Evolutionary conservation across 2,888 invertebrate species (phyloP).

Genomic region (Bombylius major): DNA sequence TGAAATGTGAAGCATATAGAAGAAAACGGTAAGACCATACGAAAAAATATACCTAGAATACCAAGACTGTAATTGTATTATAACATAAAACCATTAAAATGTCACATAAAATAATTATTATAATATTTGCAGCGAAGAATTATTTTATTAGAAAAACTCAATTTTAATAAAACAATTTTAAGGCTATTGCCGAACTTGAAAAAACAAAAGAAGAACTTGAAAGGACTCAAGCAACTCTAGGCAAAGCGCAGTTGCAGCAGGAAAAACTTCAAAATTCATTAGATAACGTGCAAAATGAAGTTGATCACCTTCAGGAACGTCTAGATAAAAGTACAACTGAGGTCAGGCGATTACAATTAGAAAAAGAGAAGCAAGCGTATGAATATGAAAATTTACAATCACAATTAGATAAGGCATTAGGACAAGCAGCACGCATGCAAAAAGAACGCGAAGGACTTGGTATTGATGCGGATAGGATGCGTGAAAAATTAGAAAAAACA

Average conservation of each 20-base stretch:
- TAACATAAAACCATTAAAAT: too few relatives aligned
- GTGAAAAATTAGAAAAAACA: slow-evolving; percentile 80
- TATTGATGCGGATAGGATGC: slow-evolving; percentile 70
- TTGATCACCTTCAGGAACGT: slow-evolving; percentile 79
- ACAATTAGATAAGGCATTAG: slow-evolving; percentile 81
- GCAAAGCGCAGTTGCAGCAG: slow-evolving; percentile 82
- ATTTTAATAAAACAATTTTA: too few relatives aligned
- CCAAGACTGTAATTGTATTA: too few relatives aligned
- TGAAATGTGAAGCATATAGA: too few relatives aligned
- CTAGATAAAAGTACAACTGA: slow-evolving; percentile 72
- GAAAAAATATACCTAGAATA: too few relatives aligned
- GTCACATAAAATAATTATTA: too few relatives aligned
- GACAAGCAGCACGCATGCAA: slow-evolving; percentile 74
- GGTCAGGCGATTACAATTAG: slow-evolving; percentile 60
- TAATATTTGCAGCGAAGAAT: too few relatives aligned
- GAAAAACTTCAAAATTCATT: slow-evolving; percentile 81
- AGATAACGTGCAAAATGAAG: slow-evolving; percentile 81
- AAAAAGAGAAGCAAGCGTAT: slow-evolving; percentile 80
- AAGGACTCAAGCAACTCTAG: slow-evolving; percentile 75
- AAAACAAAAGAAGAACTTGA: slow-evolving; percentile 81
- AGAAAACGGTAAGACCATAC: too few relatives aligned
- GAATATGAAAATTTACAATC: slow-evolving; percentile 85
- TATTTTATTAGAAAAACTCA: too few relatives aligned
- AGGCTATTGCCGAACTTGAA: slow-evolving; percentile 67
- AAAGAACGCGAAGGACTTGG: slow-evolving; percentile 80